Conservation (phyloP, 2,797 vertebrate species). For the Hydrolagus colliei region DNA sequence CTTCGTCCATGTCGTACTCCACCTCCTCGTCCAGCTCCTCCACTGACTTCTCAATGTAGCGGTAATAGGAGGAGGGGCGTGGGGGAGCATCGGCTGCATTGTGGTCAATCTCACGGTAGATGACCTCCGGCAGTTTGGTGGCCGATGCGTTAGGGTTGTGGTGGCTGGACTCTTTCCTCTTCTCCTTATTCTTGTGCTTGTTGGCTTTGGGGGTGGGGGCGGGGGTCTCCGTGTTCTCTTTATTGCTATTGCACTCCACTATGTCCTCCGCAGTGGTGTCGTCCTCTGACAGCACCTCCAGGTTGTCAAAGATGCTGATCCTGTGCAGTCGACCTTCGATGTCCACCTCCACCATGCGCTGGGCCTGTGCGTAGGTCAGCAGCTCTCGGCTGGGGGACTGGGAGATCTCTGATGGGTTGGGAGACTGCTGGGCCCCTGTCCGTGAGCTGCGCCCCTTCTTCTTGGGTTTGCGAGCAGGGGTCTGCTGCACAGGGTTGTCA, state of each 20-base stretch:
- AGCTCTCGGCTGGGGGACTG: conserved; percentile 85
- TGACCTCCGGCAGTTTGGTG: conserved; percentile 89
- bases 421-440: conserved; percentile 74
- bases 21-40: conserved; percentile 97
- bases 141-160: conserved; percentile 76
- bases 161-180: conserved; percentile 73
- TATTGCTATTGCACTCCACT: conserved; percentile 66
- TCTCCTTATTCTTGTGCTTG: conserved; percentile 95
- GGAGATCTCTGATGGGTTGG: conserved; percentile 79
- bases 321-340: conserved; percentile 89
- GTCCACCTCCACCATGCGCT: conserved; percentile 94
- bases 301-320: conserved; percentile 94
- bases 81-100: conserved; percentile 83
- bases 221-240: conserved; percentile 78
- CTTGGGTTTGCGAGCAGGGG: conserved; percentile 86
- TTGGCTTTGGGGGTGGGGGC: conserved; percentile 78
- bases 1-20: conserved; percentile 96
- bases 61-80: conserved; percentile 88
- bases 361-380: conserved; percentile 97
- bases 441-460: conserved; percentile 83
- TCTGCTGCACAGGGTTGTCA: conserved; percentile 80
- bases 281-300: conserved; percentile 92
- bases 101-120: conserved; percentile 91
- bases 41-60: conserved; percentile 96
- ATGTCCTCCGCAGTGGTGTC: conserved; percentile 64